Evolutionary conservation across 2,888 invertebrate genomes (phyloP).

Genomic region (Pammene fasciana): DNA sequence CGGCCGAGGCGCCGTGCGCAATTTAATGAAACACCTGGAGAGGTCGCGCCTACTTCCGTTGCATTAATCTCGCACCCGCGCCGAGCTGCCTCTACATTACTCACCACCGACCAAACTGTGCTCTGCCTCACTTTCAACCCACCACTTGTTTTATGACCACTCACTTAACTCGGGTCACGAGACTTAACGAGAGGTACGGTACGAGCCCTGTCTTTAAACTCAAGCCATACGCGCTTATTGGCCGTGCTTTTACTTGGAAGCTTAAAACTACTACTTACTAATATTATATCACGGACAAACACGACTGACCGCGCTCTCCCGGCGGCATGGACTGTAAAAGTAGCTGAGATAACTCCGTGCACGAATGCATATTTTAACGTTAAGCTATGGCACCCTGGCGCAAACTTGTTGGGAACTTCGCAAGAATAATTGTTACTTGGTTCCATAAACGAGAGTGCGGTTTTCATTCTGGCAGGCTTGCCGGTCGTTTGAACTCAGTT

Average conservation of each 20-base stretch:
- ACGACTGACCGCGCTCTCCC: conserved; percentile 61
- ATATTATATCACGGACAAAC: conserved; percentile 70
- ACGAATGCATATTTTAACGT: conserved; percentile 79
- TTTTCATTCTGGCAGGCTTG: conserved; percentile 46
- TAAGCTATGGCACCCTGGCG: conserved; percentile 69
- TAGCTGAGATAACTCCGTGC: conserved; percentile 73
- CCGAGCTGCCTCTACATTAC: conserved; percentile 41
- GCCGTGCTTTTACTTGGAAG: conserved; percentile 41
- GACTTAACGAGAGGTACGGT: conserved; percentile 1
- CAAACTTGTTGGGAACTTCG: conserved; percentile 75
- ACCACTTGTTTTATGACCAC: conserved; percentile 33
- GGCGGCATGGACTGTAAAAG: conserved; percentile 64
- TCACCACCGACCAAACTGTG: conserved; percentile 22
- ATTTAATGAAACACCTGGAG: conserved; percentile 83
- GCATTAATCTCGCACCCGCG: conserved; percentile 74
- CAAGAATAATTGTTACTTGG: conserved; percentile 72
- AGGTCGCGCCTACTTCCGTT: conserved; percentile 77
- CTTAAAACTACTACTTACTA: conserved; percentile 56
- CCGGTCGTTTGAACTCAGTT: conserved; percentile 45
- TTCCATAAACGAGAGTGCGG: conserved; percentile 55
- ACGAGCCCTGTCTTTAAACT: conserved; percentile 5
- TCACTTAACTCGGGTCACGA: conserved; percentile 12
- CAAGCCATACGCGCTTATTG: conserved; percentile 23
- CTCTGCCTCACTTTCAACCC: conserved; percentile 19
- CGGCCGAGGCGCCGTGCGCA: conserved; percentile 76